Evolutionary conservation across 1,140 invertebrate genomes (phyloP), one percentile per base, ranked within the genome.

Genomic region (Philopotamus ludificatus): DNA sequence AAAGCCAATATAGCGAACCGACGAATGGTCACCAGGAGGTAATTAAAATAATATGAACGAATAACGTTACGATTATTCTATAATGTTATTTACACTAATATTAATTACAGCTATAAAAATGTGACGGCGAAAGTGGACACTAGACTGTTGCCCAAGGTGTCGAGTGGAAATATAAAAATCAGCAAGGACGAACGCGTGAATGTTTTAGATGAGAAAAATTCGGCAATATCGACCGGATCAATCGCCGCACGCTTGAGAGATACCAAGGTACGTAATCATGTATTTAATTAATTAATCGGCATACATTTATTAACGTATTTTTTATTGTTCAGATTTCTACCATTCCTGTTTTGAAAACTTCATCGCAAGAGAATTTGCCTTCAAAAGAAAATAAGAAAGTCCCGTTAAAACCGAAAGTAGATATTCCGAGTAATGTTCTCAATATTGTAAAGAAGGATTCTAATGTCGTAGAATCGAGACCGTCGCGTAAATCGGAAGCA

Each of bases 51-150:
- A 16, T 57, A 15, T 64, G 18, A 45, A 22, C 34, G 20, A 15
- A 64, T 42, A 41, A 26, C 9, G n/a, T 1, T 15, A 16, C 28
- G 2, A n/a, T 45, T 8, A 45, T 15, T 15, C 10, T 23, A 42
- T 20, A 50, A n/a, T 51, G 9, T 54, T 63, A 16, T 22, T 57
- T 42, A 10, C 8, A 58, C 16, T 7, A 44, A 9, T 44, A 16
- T 9, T 21, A n/a, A 25, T 69, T 66, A 45, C 25, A 78, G 75
- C 59, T 81, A 79, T 23, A 76, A 72, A 49, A 76, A 79, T 76
- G 75, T 81, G 1, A 75, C 75, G 47, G 78, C 79, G 0, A 79
- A 79, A 73, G 71, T 81, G 28, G 77, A 81, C 60, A 77, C 79
- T 22, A 75, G 79, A 15, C 65, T 79, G 1, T 55, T 72, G n/a